Evolutionary conservation across 2,888 invertebrate species (phyloP).

Genomic region (Caenorhabditis becei): DNA sequence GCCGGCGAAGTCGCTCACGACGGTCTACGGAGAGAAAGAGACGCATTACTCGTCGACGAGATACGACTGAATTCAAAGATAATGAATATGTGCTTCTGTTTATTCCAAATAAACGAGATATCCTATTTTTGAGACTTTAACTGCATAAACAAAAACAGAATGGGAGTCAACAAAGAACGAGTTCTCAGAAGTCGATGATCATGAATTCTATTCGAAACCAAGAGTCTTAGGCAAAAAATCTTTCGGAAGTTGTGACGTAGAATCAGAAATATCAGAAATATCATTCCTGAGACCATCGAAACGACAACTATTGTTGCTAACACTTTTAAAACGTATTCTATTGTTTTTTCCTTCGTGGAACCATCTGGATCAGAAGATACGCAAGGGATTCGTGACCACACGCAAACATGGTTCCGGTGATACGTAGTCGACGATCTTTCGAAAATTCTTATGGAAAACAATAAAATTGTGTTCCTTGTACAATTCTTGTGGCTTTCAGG

Average conservation of each 20-base stretch:
- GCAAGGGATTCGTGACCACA: no score
- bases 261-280: no score
- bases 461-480: no score
- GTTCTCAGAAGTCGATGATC: neutral
- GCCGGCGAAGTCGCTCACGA: constrained; percentile 44
- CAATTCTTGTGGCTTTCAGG: no score
- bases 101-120: neutral
- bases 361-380: neutral
- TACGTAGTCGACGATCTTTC: neutral
- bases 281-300: no score
- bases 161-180: neutral
- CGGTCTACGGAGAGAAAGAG: constrained; percentile 39
- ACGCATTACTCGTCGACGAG: constrained; percentile 49
- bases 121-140: neutral
- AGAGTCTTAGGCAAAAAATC: no score
- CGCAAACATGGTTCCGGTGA: neutral
- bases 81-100: neutral
- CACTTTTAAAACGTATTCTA: no score
- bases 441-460: neutral
- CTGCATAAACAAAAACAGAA: neutral
- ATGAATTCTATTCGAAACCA: no score
- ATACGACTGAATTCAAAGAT: constrained; percentile 27
- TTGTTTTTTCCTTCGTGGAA: neutral
- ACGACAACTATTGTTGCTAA: no score
- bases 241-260: no score